These are phyloP conservation scores for Atrichornis clamosus DNA, from an alignment of 2,113 vertebrate species.

Conservation along the genomic window DNA sequence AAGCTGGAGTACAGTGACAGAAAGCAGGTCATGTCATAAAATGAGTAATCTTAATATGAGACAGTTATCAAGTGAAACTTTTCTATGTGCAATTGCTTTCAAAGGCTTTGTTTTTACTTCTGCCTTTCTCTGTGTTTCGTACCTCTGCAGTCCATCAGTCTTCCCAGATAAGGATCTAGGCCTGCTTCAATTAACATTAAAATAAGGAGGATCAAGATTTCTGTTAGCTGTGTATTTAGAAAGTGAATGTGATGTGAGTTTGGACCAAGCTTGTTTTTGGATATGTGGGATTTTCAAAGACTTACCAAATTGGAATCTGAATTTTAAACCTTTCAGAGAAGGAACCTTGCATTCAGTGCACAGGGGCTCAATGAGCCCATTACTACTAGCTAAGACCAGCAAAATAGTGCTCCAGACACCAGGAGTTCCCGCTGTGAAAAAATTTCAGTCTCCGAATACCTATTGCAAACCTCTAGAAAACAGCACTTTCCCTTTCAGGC, in stretches of 20 bases:
- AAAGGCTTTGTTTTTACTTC: slow-evolving; percentile 14
- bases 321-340: background rate
- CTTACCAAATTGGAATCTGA: background rate
- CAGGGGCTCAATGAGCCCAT: background rate
- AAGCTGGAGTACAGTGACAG: background rate
- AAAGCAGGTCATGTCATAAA: slow-evolving; percentile 38
- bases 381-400: background rate
- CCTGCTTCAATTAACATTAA: background rate
- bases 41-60: slow-evolving; percentile 15
- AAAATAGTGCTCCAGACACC: background rate
- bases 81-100: background rate
- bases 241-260: background rate
- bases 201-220: background rate
- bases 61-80: slow-evolving; percentile 20
- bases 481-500: background rate
- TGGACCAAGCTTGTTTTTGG: background rate
- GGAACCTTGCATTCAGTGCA: background rate
- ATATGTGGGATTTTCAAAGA: background rate
- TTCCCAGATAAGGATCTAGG: background rate
- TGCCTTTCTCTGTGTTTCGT: slow-evolving; percentile 4
- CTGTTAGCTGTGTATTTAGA: background rate
- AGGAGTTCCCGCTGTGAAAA: background rate
- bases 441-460: background rate
- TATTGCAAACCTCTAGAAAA: background rate
- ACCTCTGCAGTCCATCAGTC: slow-evolving; percentile 9